Base-by-base conservation (phyloP, 2,797 vertebrate genomes). In the Meriones psammophilus region DNA sequence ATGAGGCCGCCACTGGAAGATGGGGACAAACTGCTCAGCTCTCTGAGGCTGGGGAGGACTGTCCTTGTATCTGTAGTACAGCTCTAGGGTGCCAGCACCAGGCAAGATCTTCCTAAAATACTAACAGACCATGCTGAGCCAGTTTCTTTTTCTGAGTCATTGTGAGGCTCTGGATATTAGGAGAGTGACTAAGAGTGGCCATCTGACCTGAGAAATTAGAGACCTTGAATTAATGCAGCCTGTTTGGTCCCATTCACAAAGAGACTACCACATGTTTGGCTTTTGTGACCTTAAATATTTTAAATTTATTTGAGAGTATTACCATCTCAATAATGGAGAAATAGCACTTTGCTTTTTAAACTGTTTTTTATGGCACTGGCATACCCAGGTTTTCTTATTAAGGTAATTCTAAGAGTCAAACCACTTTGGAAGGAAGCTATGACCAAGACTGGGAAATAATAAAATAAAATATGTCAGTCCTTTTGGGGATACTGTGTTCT, bases 21-120 rank as follows among this genome's bases (percentile, higher is more conserved):
- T 33, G 39, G 78, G 14, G 5, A 1, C 9, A 0, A 10, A 64
- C 39, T 20, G 64, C 83, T 58, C 6, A 66, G 89, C 33, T 39
- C 2, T 7, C 14, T 60, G 76, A 4, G 0, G 0, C 1, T 13
- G 18, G 15, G 39, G 1, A 0, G 10, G 8, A 56, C 30, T 88
- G 1, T 0, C 36, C 58, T 76, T 85, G 36, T 15, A 4, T 26
- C 60, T 56, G 0, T 5, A 39, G 15, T 20, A 5, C 9, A 39
- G 39, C 46, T 62, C 42, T 33, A 24, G 64, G 42, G 76, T 64
- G 20, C 60, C 71, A 33, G 54, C 5, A 30, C 64, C 22, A 12
- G 76, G 15, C 1, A 24, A 0, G 14, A 17, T 69, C 71, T 56
- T 74, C 5, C 77, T 14, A 26, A 84, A 56, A 69, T 64, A 22